phyloP scores from a whole-genome alignment of 2,888 invertebrate genomes.

The Eretmocerus hayati region DNA sequence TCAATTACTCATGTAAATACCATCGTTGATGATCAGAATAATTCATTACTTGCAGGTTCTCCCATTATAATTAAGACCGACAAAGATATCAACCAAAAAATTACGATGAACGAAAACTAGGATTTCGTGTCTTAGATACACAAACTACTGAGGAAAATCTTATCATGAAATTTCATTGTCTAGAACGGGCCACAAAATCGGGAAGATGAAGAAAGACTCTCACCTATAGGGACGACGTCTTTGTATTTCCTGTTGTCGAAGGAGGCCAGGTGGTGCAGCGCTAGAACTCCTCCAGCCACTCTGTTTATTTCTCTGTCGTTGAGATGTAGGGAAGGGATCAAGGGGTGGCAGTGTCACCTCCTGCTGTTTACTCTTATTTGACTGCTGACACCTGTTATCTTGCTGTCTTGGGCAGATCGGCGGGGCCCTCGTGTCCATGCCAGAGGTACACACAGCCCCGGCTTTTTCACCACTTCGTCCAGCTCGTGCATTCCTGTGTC shows the following conservation, averaged over 20 bases:
- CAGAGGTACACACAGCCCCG: slow-evolving; percentile 25
- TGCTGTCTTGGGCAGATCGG: slow-evolving; percentile 41
- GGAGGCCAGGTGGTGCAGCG: slow-evolving; percentile 21
- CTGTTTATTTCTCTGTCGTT: slow-evolving; percentile 23
- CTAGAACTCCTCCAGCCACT: slow-evolving; percentile 25
- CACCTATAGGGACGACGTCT: slow-evolving; percentile 41
- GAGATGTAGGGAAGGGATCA: slow-evolving; percentile 30
- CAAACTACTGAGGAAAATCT: too few relatives aligned
- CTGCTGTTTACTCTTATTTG: slow-evolving; percentile 26
- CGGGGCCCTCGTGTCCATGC: slow-evolving; percentile 45
- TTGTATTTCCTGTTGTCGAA: slow-evolving; percentile 27
- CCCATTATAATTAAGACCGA: too few relatives aligned
- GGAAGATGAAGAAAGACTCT: too few relatives aligned
- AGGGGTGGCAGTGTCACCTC: slow-evolving; percentile 41
- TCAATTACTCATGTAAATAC: too few relatives aligned
- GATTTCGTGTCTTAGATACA: too few relatives aligned
- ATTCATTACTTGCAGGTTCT: too few relatives aligned
- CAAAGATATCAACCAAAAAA: too few relatives aligned
- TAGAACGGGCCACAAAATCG: too few relatives aligned
- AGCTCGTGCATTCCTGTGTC: slow-evolving; percentile 24
- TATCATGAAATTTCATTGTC: too few relatives aligned
- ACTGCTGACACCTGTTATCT: slow-evolving; percentile 34
- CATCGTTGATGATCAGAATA: too few relatives aligned
- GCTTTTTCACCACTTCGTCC: slow-evolving; percentile 11
- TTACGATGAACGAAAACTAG: too few relatives aligned